Base-by-base conservation (phyloP, 2,113 vertebrate genomes). In the Osmerus mordax region DNA sequence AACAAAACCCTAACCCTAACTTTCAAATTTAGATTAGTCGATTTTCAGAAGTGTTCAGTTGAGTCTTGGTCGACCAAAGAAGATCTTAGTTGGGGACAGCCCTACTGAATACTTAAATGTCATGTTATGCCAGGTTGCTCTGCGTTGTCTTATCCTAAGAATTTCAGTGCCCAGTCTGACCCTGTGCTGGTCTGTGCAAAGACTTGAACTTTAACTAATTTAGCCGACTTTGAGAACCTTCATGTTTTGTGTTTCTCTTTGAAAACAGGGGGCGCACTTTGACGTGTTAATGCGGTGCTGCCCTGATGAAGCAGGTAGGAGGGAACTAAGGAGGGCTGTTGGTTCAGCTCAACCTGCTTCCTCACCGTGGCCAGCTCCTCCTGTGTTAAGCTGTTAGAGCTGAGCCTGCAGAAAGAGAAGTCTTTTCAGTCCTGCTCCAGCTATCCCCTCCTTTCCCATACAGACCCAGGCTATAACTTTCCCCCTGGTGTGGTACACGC, bases 281-380 rank as follows among this genome's bases (percentile, higher is more conserved):
- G 5, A 69, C 70, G 53, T 16, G 36, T 64, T 74, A 69, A 71
- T 62, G 59, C 56, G 62, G 36, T 71, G 6, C 60, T 8, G 11
- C 36, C 47, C 58, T 13, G 54, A 64, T n/a, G 60, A 65, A 19
- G 68, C 73, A 59, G 51, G 64, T 65, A 72, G 36, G 6, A 65
- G 47, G 71, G 65, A 53, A 60, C 21, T 58, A 52, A 32, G 3
- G 67, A 29, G 47, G 16, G 51, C 69, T 47, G 54, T 60, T 25
- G 2, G 14, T 81, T 84, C 75, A 78, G 53, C 56, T 23, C 56
- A 4, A 15, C 15, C 56, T 61, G 51, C 71, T 75, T 83, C 71
- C 69, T 83, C 62, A 32, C 81, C 69, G 54, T 58, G 15, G 65
- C 67, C 59, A 16, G 64, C 67, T 81, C 75, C 72, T 82, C 76